These are phyloP conservation scores for Caenorhabditis sp. DNA, from an alignment of 2,888 invertebrate species.

Conservation along the genomic window DNA sequence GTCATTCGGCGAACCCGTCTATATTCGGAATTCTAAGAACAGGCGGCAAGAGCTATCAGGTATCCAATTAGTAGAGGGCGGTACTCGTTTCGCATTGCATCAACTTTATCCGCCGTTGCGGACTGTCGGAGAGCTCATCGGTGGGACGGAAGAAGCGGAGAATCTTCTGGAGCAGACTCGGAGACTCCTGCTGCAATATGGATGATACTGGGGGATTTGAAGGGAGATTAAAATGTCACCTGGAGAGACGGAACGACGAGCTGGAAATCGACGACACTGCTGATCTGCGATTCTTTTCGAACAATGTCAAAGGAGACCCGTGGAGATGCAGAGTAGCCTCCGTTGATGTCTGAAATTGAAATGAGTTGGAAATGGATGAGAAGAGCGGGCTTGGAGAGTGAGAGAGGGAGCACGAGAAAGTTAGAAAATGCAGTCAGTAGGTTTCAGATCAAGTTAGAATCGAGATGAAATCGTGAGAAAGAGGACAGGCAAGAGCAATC, in stretches of 20 bases:
- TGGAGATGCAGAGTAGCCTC: slow-evolving; percentile 41
- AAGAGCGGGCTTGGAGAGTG: not conserved
- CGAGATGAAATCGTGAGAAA: slow-evolving; percentile 21
- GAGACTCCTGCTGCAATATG: slow-evolving; percentile 22
- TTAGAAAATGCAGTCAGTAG: slow-evolving; percentile 40
- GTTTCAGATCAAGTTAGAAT: slow-evolving; percentile 19
- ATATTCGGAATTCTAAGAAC: slow-evolving; percentile 3
- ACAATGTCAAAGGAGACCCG: slow-evolving; percentile 60
- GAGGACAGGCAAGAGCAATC: slow-evolving; percentile 26
- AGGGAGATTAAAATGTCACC: slow-evolving; percentile 1
- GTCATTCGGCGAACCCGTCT: slow-evolving; percentile 23
- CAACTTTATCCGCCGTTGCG: slow-evolving; percentile 54
- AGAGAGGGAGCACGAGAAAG: slow-evolving; percentile 34
- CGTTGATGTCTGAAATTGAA: slow-evolving; percentile 43
- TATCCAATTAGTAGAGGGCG: slow-evolving; percentile 28
- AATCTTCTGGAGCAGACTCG: slow-evolving; percentile 23
- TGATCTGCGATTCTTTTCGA: slow-evolving; percentile 55
- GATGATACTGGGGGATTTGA: not conserved
- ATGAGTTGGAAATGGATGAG: slow-evolving; percentile 3
- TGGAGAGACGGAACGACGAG: slow-evolving; percentile 37
- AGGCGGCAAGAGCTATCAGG: not conserved
- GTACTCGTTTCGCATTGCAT: slow-evolving; percentile 67
- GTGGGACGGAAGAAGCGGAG: slow-evolving; percentile 27
- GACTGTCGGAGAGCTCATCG: slow-evolving; percentile 52
- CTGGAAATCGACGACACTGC: slow-evolving; percentile 51